phyloP scores from a whole-genome alignment of 2,797 vertebrate genomes.

The Myotis planiceps region DNA sequence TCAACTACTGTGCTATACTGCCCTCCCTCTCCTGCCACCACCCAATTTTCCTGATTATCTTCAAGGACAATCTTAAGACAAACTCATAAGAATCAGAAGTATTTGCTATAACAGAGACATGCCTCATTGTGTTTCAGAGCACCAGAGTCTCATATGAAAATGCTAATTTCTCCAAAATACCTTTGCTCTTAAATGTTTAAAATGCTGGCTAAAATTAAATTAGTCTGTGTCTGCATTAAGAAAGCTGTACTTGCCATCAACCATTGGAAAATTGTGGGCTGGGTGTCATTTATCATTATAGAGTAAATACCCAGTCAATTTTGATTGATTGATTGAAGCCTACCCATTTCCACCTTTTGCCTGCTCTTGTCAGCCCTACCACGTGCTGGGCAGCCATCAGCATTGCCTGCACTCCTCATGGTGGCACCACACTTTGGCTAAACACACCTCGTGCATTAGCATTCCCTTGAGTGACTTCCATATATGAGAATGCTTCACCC shows the following conservation, averaged over 20 bases:
- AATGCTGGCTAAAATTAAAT: conserved; percentile 17
- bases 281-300: not conserved
- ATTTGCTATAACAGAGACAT: conserved; percentile 1
- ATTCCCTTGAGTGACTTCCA: not conserved
- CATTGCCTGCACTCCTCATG: not conserved
- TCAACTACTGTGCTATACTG: not conserved
- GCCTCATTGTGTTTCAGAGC: conserved; percentile 30
- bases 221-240: not conserved
- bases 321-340: not conserved
- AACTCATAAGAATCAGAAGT: conserved; percentile 26
- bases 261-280: not conserved
- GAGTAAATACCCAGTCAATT: not conserved
- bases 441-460: not conserved
- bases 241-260: conserved; percentile 2
- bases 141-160: conserved; percentile 27
- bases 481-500: not conserved
- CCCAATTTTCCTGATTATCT: conserved; percentile 37
- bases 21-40: not conserved
- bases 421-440: not conserved
- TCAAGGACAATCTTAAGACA: conserved; percentile 32
- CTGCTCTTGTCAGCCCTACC: not conserved
- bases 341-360: not conserved
- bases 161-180: conserved; percentile 46
- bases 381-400: not conserved
- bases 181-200: conserved; percentile 35